Conservation (phyloP, 2,797 vertebrate genomes). For the Vireo griseus region DNA sequence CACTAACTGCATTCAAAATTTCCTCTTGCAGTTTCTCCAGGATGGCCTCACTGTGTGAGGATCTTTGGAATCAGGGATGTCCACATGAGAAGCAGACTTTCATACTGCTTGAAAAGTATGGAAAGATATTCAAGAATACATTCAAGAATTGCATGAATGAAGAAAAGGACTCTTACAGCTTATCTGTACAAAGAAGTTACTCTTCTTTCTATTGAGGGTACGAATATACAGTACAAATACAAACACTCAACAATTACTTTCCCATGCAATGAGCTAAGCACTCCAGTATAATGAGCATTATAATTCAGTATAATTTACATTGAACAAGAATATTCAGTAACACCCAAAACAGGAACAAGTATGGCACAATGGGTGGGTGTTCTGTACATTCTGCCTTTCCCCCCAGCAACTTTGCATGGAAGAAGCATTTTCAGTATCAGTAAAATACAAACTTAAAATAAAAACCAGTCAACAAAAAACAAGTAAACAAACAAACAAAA, state of each 20-base stretch:
- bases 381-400: neutral
- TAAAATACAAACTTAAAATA: neutral
- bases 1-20: neutral
- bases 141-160: neutral
- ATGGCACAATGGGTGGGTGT: fast-evolving
- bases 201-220: neutral
- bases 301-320: neutral
- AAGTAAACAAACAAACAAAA: no score
- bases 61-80: neutral
- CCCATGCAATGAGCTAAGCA: fast-evolving
- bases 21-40: neutral
- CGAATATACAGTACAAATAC: neutral
- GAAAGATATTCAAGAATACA: neutral
- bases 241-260: neutral
- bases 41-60: neutral
- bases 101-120: neutral
- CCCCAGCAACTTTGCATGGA: neutral
- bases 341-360: neutral
- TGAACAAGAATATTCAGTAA: neutral
- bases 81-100: neutral
- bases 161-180: neutral
- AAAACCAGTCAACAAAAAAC: neutral
- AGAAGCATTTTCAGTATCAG: neutral
- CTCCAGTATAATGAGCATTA: neutral
- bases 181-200: neutral